Base-by-base conservation (phyloP, 2,888 invertebrate genomes). In the Dynastes tityus region DNA sequence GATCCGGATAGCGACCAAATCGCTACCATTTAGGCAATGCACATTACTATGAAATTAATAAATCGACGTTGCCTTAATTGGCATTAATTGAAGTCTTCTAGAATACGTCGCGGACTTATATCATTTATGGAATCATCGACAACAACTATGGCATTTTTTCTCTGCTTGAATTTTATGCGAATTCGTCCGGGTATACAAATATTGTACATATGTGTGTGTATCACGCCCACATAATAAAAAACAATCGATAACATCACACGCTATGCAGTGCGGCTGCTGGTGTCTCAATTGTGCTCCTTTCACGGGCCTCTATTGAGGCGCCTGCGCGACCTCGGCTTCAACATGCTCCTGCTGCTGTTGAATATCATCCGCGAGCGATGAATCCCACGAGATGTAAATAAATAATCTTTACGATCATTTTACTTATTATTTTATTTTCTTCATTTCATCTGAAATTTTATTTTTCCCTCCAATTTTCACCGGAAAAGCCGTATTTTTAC, bases 261-360 rank as follows among this genome's bases (percentile, higher is more conserved):
- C 79, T 79, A 80, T 81, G 81, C 80, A 82, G 80, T 82, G 82
- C 82, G 78, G 78, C 78, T 80, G 78, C 78, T 78, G 80, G 78
- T 80, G 79, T 79, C 80, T 77, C 67, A 73, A 63, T 65, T 67
- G 71, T 85, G 85, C 88, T 87, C 88, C 88, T 87, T 88, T 86
- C 85, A 82, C 84, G 88, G 87, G 87, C 87, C 87, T 83, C 87
- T 45, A 49, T 40, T 29, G 55, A 13, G 51, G 84, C 87, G 87
- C 88, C 82, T 84, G 87, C 86, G 88, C 87, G 87, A 87, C 87
- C 87, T 87, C 87, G 86, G 84, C 79, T 77, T 78, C 64, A 79
- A 68, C 80, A 77, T 78, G 77, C 80, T 55, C 75, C 79, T 79
- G 61, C 68, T 80, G 79, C 78, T 71, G 68, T 74, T 61, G 61